A percentile compares a stretch with the other conserved stretches of the same genome.
phyloP scores from a whole-genome alignment of 2,113 vertebrate genomes.

The Gymnorhina tibicen region DNA sequence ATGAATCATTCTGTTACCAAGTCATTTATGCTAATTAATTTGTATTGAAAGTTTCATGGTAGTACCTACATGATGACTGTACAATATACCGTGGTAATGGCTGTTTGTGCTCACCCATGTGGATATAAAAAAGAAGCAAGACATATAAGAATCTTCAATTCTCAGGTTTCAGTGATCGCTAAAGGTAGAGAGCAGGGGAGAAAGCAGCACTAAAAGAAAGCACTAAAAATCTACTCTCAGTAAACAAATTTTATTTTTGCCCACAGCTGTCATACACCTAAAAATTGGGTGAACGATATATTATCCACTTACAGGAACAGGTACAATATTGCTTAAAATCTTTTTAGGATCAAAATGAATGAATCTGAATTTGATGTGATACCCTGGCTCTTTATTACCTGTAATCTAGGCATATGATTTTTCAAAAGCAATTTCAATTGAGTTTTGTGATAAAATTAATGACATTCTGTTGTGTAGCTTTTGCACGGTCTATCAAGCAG shows the following conservation, averaged over 20 bases:
- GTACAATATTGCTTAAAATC: not conserved
- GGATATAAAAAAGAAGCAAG: not conserved
- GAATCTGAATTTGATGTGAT: not conserved
- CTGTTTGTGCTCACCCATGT: accelerated
- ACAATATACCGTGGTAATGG: not conserved
- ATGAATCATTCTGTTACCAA: not conserved
- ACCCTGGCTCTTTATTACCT: not conserved
- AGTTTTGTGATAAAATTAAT: not conserved
- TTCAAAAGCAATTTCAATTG: not conserved
- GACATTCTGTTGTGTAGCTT: not conserved
- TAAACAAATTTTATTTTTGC: not conserved
- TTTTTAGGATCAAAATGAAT: not conserved
- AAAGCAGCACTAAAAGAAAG: not conserved
- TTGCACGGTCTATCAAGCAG: not conserved
- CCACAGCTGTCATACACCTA: not conserved
- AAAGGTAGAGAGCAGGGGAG: not conserved
- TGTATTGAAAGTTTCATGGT: not conserved
- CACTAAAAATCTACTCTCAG: not conserved
- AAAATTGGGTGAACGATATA: not conserved
- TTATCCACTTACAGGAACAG: not conserved
- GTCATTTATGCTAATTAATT: not conserved
- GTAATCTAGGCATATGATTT: not conserved
- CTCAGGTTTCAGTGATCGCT: not conserved
- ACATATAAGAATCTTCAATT: not conserved
- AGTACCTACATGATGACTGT: not conserved